Percentiles rank a stretch among this genome's conserved stretches.
Evolutionary conservation across 2,113 vertebrate genomes (phyloP).

Genomic region (Proteles cristata): DNA sequence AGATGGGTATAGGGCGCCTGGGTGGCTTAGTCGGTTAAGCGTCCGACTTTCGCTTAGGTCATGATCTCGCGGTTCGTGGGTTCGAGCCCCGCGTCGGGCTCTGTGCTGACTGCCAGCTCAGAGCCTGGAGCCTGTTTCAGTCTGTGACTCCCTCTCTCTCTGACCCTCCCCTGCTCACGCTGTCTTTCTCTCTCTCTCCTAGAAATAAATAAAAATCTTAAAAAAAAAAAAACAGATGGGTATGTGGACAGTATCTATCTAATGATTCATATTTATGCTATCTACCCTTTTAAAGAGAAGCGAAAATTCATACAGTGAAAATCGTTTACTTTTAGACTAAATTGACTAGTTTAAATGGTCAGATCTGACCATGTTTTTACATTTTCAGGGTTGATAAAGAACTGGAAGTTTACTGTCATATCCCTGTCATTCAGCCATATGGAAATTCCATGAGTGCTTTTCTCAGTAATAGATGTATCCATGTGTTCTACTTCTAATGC

Average conservation of each 20-base stretch:
- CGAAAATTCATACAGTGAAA: slow-evolving; percentile 41
- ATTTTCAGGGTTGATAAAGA: slow-evolving; percentile 53
- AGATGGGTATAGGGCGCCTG: no score
- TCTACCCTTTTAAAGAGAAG: background rate
- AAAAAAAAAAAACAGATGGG: slow-evolving; percentile 34
- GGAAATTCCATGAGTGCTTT: slow-evolving; percentile 33
- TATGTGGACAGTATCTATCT: background rate
- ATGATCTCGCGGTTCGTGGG: no score
- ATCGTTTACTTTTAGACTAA: slow-evolving; percentile 49
- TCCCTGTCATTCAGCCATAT: background rate
- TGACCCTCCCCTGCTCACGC: no score
- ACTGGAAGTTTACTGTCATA: background rate
- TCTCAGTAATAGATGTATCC: background rate
- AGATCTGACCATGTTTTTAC: slow-evolving; percentile 33
- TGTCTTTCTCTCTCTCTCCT: no score
- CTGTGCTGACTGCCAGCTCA: no score
- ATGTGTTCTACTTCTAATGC: background rate
- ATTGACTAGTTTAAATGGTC: slow-evolving; percentile 34
- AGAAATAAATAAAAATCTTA: no score
- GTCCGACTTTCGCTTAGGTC: no score
- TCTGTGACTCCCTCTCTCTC: no score
- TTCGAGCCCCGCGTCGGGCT: no score
- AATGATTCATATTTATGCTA: background rate
- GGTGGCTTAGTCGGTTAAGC: no score
- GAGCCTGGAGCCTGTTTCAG: no score